Evolutionary conservation across 2,888 invertebrate genomes (phyloP), one percentile per base, ranked within the genome.

Genomic region (Tiliacea aurago): DNA sequence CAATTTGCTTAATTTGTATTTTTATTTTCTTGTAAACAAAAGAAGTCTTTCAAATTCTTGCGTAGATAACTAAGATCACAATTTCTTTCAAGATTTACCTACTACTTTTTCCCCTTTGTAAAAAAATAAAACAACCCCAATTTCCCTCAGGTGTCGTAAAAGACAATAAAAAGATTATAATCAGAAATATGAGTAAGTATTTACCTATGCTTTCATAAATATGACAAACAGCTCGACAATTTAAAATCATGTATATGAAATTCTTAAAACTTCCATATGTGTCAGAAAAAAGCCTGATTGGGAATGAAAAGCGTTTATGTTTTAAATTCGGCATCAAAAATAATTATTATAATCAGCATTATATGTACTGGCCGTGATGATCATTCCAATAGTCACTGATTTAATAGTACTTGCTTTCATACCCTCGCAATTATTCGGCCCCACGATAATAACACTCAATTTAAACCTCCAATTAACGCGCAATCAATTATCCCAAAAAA

Each of bases 401-500:
- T 68, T 80, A 72, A 83, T 80, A 80, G 61, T 68, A 61, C 51
- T 71, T 71, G 56, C 73, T 80, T 79, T 58, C 59, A 80, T 56
- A 47, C 33, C 73, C 64, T 73, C 63, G 58, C 55, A 61, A 68
- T 80, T 56, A 80, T 68, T 68, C 53, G 11, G 55, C 20, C 33
- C 64, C 18, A 67, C 58, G 84, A 55, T 64, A 72, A 83, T 72
- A 78, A 58, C 47, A 62, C 67, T 58, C 74, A 85, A 78, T 83
- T 73, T 75, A 61, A 69, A 80, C 55, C 64, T 37, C 51, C 58
- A 66, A 71, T 81, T 73, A 85, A 73, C 69, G 73, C 49, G 47
- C 83, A 65, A 86, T 81, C 76, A 82, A 71, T 82, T 70, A 74
- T 72, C 53, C 33, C 74, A 70, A 76, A 84, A 84, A 84, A 81